phyloP scores from a whole-genome alignment of 2,888 invertebrate genomes.

The Philereme vetulata region DNA sequence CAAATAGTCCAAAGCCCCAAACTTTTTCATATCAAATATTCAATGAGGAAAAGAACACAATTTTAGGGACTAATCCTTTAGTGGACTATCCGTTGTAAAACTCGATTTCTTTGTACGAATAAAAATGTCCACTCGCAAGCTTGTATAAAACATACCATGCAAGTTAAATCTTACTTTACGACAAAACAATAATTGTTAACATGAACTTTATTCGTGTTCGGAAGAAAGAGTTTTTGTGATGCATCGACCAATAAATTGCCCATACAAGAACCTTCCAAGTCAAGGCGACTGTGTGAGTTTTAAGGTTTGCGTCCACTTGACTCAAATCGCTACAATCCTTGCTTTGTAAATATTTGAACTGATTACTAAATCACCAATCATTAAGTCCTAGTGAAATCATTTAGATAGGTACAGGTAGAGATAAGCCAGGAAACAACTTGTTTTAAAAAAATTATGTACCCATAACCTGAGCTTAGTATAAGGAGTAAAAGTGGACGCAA shows the following conservation, averaged over 20 bases:
- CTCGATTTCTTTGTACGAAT: conserved; percentile 7
- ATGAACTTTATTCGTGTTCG: conserved; percentile 49
- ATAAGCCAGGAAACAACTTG: too few species aligned
- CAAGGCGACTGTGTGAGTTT: conserved; percentile 52
- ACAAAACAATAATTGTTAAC: conserved; percentile 44
- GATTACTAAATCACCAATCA: too few species aligned
- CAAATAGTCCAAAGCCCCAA: not conserved
- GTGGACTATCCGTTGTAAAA: conserved; percentile 12
- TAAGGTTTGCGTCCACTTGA: conserved; percentile 28
- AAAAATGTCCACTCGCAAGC: conserved; percentile 18
- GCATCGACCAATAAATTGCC: conserved; percentile 61
- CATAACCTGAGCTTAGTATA: too few species aligned
- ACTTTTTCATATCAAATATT: not conserved
- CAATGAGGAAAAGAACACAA: not conserved
- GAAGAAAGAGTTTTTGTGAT: conserved; percentile 54
- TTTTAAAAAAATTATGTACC: too few species aligned
- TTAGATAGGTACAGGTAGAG: too few species aligned
- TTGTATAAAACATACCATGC: conserved; percentile 28
- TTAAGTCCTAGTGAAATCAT: too few species aligned
- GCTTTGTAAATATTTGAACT: too few species aligned
- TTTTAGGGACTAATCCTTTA: not conserved
- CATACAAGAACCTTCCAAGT: conserved; percentile 52
- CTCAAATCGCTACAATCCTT: too few species aligned
- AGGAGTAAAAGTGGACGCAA: not conserved
- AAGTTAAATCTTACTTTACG: conserved; percentile 38